These are phyloP conservation scores for Eupithecia centaureata DNA, from an alignment of 2,888 invertebrate genomes.

Conservation along the genomic window DNA sequence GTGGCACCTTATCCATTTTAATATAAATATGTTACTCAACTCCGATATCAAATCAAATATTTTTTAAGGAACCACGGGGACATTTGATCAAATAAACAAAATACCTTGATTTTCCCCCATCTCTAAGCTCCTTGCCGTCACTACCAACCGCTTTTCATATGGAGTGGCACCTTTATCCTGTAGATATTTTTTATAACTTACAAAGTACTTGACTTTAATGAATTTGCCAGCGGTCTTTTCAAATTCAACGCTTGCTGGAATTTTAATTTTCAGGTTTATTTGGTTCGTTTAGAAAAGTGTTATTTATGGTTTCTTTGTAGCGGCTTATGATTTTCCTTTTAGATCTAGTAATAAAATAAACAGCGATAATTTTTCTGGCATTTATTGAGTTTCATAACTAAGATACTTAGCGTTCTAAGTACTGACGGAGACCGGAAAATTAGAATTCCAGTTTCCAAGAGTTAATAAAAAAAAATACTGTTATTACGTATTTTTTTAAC, in stretches of 20 bases:
- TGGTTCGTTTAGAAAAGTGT: slow-evolving; percentile 1
- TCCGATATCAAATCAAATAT: no score
- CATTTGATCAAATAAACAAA: background rate
- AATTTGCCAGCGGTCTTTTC: slow-evolving; percentile 51
- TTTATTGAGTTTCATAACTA: background rate
- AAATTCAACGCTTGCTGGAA: slow-evolving; percentile 42
- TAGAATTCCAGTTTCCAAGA: no score
- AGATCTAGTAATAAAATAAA: background rate
- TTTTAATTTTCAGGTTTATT: slow-evolving; percentile 21
- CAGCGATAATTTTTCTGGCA: background rate
- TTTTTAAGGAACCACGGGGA: no score
- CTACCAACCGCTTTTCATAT: slow-evolving; percentile 49
- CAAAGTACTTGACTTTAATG: slow-evolving; percentile 53
- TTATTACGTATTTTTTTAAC: no score
- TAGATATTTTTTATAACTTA: slow-evolving; percentile 51
- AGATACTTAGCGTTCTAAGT: no score
- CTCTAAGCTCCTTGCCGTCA: slow-evolving; percentile 41
- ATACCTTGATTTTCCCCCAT: slow-evolving; percentile 13
- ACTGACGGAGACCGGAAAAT: no score
- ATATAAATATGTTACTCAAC: no score
- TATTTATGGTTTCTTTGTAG: slow-evolving; percentile 1
- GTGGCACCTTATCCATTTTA: slow-evolving; percentile 49
- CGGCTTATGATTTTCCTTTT: background rate
- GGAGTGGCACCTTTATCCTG: slow-evolving; percentile 50
- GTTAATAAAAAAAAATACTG: no score